A percentile compares a stretch with the other conserved stretches of the same genome.
Conservation (phyloP, 2,888 invertebrate genomes). For the Drosophila atripex region DNA sequence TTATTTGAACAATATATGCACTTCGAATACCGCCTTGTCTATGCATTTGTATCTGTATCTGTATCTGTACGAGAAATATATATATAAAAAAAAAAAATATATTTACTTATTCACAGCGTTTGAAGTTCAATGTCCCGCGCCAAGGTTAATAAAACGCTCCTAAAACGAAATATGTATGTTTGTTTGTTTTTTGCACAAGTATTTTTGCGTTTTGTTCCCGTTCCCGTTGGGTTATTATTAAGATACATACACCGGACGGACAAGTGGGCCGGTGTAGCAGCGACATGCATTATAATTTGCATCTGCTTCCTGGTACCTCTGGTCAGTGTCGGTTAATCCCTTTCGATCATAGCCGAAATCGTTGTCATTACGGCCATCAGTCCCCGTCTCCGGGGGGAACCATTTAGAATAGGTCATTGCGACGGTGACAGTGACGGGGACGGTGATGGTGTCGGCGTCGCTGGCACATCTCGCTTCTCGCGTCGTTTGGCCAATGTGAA, state of each 20-base stretch:
- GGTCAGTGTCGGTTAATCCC: conserved; percentile 27
- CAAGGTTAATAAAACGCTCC: conserved; percentile 58
- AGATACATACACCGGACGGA: conserved; percentile 18
- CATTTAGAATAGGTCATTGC: conserved; percentile 38
- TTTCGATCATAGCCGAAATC: conserved; percentile 31
- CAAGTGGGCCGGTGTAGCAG: conserved; percentile 33
- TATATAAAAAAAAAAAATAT: conserved; percentile 6
- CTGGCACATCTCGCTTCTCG: conserved; percentile 2
- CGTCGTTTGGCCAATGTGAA: conserved; percentile 62
- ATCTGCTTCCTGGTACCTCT: conserved; percentile 30
- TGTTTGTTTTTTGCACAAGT: conserved; percentile 28
- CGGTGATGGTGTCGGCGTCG: conserved; percentile 15
- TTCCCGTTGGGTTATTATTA: conserved; percentile 21
- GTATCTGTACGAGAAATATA: conserved; percentile 29
- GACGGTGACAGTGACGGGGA: too few relatives aligned
- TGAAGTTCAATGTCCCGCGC: conserved; percentile 60
- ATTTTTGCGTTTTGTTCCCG: conserved; percentile 2
- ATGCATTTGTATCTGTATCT: conserved; percentile 35
- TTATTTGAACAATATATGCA: conserved; percentile 35
- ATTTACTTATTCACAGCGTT: conserved; percentile 47
- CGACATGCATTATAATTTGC: conserved; percentile 22
- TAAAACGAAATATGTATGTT: conserved; percentile 36
- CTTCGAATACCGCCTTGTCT: conserved; percentile 36
- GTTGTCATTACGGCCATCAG: not conserved
- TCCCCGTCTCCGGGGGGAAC: conserved; percentile 4